These are phyloP conservation scores for Heterochromis multidens DNA, from an alignment of 2,113 vertebrate species.

Conservation along the genomic window DNA sequence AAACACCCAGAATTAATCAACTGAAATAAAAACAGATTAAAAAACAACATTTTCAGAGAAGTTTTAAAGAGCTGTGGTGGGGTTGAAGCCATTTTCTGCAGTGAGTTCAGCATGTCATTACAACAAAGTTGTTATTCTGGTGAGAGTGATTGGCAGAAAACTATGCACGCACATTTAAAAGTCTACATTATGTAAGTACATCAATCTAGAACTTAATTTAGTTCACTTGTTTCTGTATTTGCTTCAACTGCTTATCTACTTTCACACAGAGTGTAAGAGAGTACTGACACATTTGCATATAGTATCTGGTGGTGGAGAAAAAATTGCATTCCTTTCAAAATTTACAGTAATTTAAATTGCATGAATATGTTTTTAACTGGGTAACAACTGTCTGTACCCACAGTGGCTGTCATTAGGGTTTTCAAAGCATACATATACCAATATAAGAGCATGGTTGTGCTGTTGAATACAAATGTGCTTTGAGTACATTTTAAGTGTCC, in stretches of 20 bases:
- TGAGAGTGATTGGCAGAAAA: slow-evolving; percentile 25
- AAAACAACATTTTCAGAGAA: neutral
- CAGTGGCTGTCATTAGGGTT: slow-evolving; percentile 7
- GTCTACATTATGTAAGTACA: slow-evolving; percentile 6
- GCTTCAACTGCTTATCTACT: slow-evolving; percentile 14
- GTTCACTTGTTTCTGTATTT: neutral
- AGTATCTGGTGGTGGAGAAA: neutral
- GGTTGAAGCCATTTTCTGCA: slow-evolving; percentile 38
- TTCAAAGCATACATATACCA: slow-evolving; percentile 22
- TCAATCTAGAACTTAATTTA: neutral
- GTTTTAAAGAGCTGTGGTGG: neutral
- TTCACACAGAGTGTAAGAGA: neutral
- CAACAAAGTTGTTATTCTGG: slow-evolving; percentile 19
- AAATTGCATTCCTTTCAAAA: slow-evolving; percentile 23
- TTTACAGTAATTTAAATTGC: slow-evolving; percentile 27
- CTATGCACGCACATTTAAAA: slow-evolving; percentile 13
- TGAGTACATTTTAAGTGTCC: slow-evolving; percentile 12
- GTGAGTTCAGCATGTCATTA: slow-evolving; percentile 7
- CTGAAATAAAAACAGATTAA: slow-evolving; percentile 12
- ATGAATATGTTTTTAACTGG: neutral
- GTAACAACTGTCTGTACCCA: slow-evolving; percentile 3
- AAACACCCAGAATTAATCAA: slow-evolving; percentile 22
- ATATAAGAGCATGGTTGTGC: slow-evolving; percentile 17
- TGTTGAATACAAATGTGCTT: slow-evolving; percentile 32
- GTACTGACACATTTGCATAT: slow-evolving; percentile 48